A percentile compares a stretch with the other conserved stretches of the same genome.
Conservation (phyloP, 1,140 invertebrate species). For the Conopomorpha cramerella region DNA sequence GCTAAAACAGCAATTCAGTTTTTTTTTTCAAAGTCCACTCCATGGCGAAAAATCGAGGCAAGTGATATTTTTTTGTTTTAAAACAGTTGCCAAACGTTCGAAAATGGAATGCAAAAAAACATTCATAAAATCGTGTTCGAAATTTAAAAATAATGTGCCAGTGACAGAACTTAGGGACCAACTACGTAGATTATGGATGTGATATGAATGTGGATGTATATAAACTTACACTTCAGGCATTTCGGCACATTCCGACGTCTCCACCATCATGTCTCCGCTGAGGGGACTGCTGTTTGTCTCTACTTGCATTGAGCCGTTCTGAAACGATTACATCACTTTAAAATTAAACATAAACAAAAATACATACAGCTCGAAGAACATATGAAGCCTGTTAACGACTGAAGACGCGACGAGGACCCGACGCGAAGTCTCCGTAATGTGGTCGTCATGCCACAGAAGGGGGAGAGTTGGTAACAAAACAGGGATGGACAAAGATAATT, state of each 20-base stretch:
- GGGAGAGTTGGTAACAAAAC: too few species aligned
- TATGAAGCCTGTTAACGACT: too few species aligned
- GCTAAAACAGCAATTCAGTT: too few species aligned
- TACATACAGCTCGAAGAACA: neutral
- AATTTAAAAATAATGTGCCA: neutral
- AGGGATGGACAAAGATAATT: too few species aligned
- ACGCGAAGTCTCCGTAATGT: too few species aligned
- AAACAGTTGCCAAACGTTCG: too few species aligned
- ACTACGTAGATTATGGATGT: neutral
- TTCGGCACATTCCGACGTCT: slow-evolving; percentile 22
- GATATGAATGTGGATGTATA: neutral
- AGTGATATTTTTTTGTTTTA: neutral
- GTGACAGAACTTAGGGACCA: neutral
- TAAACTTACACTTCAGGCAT: slow-evolving; percentile 32
- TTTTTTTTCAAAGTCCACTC: too few species aligned
- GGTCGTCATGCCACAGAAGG: too few species aligned
- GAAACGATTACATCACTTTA: slow-evolving; percentile 11
- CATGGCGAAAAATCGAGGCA: neutral
- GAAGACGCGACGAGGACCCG: too few species aligned
- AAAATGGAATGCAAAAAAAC: too few species aligned
- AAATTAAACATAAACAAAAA: neutral
- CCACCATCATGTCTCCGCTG: slow-evolving; percentile 51
- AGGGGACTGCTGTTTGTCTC: slow-evolving; percentile 43
- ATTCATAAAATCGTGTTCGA: neutral
- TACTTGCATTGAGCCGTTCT: slow-evolving; percentile 57